Base-by-base conservation (phyloP, 2,888 invertebrate species). In the Pasiphila rectangulata region DNA sequence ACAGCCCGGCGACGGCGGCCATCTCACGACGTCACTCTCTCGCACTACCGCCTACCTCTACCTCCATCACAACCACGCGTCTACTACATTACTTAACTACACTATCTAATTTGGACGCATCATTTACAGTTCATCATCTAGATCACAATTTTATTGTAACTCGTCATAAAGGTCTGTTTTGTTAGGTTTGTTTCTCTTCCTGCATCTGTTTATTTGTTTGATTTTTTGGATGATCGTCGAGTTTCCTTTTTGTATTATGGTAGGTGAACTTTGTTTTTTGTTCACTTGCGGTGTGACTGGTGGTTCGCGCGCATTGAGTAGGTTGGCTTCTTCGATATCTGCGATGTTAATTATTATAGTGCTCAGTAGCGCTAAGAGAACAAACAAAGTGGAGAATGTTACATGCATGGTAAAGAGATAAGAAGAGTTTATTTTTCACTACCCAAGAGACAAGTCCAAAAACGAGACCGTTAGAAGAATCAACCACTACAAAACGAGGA, bases 1-100 rank as follows among this genome's bases (percentile, higher is more conserved):
- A 94, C 49, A 94, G 91, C 72, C 94, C 94, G 67, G 94, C 94
- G 75, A 94, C 94, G 61, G 94, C 94, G 72, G 94, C 94, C 94
- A 94, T 94, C 45, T 57, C 76, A 69, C 63, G 59, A 50, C 61
- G 50, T 57, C 54, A n/a, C 36, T 23, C 29, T 17, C 43, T 45
- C 25, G 48, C 46, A 46, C 54, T 46, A 56, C 48, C 53, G 42
- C 47, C 59, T 53, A 57, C 54, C 49, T 52, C 59, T 58, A 55
- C 57, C 52, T 60, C 51, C 64, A 65, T 65, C 64, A 65, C 64
- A 61, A 64, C 64, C 59, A 55, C 45, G 29, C 51, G 29, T 57
- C 43, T 79, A 54, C 37, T 48, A 64, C 59, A 55, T 57, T 60
- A 56, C 55, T 51, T 60, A 56, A 51, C 69, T 77, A 75, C 67